Evolutionary conservation across 2,113 vertebrate species (phyloP), one percentile per base, ranked within the genome.

Genomic region (Tychaedon coryphoeus): DNA sequence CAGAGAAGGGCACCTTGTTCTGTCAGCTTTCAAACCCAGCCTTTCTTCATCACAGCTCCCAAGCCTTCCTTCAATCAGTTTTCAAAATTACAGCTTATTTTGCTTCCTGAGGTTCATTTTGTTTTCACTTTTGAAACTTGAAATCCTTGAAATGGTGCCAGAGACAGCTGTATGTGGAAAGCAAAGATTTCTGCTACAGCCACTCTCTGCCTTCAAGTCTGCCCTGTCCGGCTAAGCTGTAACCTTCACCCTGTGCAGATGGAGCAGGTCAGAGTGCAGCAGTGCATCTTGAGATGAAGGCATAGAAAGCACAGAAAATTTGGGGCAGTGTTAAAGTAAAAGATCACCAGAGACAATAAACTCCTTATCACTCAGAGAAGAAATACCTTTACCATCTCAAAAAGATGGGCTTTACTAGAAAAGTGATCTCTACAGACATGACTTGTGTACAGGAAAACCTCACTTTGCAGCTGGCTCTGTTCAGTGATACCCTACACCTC

Each of bases 381-480:
- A 89, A 89, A 47, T 19, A 33, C 14, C 8, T 8, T 2, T 6
- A 28, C 0, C 2, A 62, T 33, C 25, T 58, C 15, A 70, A 73
- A 57, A 51, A 70, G n/a, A 72, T 0, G 1, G 2, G 42, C 18
- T 66, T 58, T 34, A 14, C 14, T 31, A 12, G 36, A n/a, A 36
- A 95, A 70, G 9, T 33, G 10, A 66, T 69, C 28, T 45, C 61
- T 3, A 0, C 4, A 34, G 38, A 14, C 5, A 6, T 5, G 9
- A 61, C 4, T 17, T 20, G 4, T 4, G 12, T 4, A 33, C 4
- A 61, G 45, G 25, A 53, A 57, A 74, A 80, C 29, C 20, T 65
- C 54, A 14, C 8, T 62, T 58, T 12, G 14, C 61, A 87, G 43
- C 5, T 0, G 0, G 7, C 29, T 70, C 17, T 1, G 0, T 40